Evolutionary conservation across 2,113 vertebrate genomes (phyloP).

Genomic region (Benitochromis conjunctus): DNA sequence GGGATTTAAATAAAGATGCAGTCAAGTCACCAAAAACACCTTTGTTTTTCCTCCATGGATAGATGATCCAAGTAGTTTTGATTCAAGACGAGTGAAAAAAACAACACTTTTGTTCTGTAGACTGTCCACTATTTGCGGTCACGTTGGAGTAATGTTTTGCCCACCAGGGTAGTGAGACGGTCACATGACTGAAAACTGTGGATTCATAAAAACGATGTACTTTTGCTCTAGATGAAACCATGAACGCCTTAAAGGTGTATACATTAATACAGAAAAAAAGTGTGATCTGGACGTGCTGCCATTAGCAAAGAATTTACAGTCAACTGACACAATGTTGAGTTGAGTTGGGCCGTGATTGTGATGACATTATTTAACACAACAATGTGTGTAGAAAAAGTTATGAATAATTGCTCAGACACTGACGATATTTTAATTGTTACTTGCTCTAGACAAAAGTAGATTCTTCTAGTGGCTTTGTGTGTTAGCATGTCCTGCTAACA

Average conservation of each 20-base stretch:
- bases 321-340: neutral
- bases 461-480: neutral
- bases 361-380: neutral
- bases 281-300: neutral
- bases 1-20: neutral
- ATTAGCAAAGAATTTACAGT: neutral
- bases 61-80: neutral
- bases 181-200: neutral
- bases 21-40: neutral
- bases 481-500: neutral
- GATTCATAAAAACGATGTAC: neutral
- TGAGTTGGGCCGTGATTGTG: neutral
- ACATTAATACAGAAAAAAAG: too few relatives aligned
- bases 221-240: neutral
- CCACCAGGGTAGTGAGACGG: neutral
- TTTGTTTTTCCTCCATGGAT: neutral
- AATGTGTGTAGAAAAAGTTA: neutral
- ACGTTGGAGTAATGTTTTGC: neutral
- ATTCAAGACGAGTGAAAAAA: fast-evolving
- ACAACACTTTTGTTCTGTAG: neutral
- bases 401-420: neutral
- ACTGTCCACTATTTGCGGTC: neutral
- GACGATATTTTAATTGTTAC: neutral
- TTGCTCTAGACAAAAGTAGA: neutral
- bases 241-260: neutral